A percentile compares a stretch with the other conserved stretches of the same genome.
phyloP scores from a whole-genome alignment of 2,113 vertebrate species.

The Pristiophorus japonicus region DNA sequence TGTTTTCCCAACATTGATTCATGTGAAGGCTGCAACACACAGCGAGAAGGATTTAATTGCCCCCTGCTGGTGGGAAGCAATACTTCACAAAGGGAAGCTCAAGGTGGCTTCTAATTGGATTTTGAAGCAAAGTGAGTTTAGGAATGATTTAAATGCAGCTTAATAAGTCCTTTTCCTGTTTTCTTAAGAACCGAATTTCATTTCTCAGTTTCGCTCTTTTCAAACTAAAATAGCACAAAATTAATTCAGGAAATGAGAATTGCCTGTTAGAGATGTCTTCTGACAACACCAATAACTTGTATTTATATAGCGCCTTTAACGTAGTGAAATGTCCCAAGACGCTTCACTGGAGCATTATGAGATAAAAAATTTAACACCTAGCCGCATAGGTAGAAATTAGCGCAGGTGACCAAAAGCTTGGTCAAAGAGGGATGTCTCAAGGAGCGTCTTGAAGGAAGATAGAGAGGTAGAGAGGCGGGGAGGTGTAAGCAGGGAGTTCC shows the following conservation, averaged over 20 bases:
- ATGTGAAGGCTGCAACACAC: not conserved
- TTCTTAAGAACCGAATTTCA: not conserved
- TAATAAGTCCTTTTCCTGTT: not conserved
- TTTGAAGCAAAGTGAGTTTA: not conserved
- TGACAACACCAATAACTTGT: too few relatives aligned
- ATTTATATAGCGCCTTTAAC: too few relatives aligned
- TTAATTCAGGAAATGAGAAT: not conserved
- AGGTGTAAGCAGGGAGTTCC: too few relatives aligned
- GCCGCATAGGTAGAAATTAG: too few relatives aligned
- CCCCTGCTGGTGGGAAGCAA: slow-evolving; percentile 10
- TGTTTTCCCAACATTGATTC: not conserved
- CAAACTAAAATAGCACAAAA: not conserved
- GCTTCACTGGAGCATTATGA: too few relatives aligned
- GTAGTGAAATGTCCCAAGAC: too few relatives aligned
- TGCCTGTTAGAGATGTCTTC: not conserved
- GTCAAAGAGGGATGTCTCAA: too few relatives aligned
- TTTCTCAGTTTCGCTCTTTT: not conserved
- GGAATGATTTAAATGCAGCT: not conserved
- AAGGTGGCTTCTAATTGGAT: not conserved
- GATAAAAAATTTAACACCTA: too few relatives aligned
- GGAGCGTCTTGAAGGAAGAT: too few relatives aligned
- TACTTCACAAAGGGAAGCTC: not conserved
- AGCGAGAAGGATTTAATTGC: not conserved
- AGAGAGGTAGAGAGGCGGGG: too few relatives aligned
- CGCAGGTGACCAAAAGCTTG: too few relatives aligned